Base-by-base conservation (phyloP, 2,888 invertebrate genomes). In the Machimus atricapillus region DNA sequence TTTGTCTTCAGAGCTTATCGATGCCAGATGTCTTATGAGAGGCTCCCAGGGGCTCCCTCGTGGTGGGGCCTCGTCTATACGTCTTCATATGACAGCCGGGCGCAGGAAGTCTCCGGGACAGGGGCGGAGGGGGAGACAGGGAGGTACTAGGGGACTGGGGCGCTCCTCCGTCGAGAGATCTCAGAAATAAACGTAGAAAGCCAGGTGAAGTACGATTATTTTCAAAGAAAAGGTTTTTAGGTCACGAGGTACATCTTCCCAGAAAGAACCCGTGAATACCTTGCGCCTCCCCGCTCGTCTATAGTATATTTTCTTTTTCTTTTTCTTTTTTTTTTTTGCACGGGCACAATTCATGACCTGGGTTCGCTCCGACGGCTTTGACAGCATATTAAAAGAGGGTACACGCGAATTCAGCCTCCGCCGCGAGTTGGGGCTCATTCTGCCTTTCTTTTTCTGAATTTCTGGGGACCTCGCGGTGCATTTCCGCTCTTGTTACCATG, bases 1-100 rank as follows among this genome's bases (percentile, higher is more conserved):
- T 85, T 85, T 85, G 85, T 85, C 85, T 85, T 85, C 85, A 52
- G 56, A 77, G 76, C 86, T 86, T 86, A 86, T 86, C 86, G 86
- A 86, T 86, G 77, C 52, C 86, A 86, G 86, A 86, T 86, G 86
- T 77, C 86, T 86, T 86, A 86, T 77, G 86, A 86, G 43, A 16
- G 43, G 77, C 77, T 86, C 56, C 19, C 78, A 77, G 43, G 16
- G 43, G 77, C 77, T 86, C 56, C 12, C 46, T 27, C 40, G 66
- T 56, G 76, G 56, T 56, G 77, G 77, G n/a, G 77, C 76, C 76
- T 37, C 86, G 56, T 86, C 86, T 77, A 77, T 76, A 86, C 56
- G 76, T 77, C 86, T 86, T 77, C 37, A 86, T 85, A 85, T 85
- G 74, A 85, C 85, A 74, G 16, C n/a, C 23, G 16, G 56, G 73